These are phyloP conservation scores for Escarpia spicata DNA, from an alignment of 2,888 invertebrate species.

Conservation along the genomic window DNA sequence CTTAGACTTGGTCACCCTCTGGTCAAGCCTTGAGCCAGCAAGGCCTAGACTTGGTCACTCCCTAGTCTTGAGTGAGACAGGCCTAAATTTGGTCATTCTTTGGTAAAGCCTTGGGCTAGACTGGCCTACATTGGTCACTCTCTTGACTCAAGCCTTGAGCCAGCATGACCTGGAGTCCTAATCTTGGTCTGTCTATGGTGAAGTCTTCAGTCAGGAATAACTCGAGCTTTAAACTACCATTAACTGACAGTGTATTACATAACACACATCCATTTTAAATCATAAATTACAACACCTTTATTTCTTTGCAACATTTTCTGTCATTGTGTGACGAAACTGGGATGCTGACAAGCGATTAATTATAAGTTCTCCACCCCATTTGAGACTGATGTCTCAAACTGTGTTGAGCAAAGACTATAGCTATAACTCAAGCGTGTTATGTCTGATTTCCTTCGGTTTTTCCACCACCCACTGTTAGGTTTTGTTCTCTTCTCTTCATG, in stretches of 20 bases:
- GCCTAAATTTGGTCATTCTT: not conserved
- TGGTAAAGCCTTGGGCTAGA: not conserved
- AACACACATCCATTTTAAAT: not conserved
- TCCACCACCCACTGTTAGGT: not conserved
- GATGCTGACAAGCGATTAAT: not conserved
- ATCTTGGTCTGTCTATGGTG: too few relatives aligned
- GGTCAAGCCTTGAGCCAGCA: not conserved
- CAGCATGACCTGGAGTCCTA: too few relatives aligned
- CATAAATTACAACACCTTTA: not conserved
- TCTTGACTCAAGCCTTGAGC: too few relatives aligned
- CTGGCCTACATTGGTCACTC: not conserved
- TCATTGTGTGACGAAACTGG: not conserved
- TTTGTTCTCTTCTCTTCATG: not conserved
- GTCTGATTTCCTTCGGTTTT: not conserved
- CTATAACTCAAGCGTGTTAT: not conserved
- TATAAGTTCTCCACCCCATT: not conserved
- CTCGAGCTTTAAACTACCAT: too few relatives aligned
- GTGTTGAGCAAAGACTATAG: not conserved
- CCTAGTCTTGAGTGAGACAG: not conserved
- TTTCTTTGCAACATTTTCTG: not conserved
- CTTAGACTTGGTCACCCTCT: not conserved
- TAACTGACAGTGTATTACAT: not conserved
- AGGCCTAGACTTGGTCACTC: not conserved
- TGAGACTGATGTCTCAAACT: not conserved
- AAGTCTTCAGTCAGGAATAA: too few relatives aligned